These are phyloP conservation scores for Papilio machaon DNA, from an alignment of 1,140 invertebrate species.

Conservation along the genomic window DNA sequence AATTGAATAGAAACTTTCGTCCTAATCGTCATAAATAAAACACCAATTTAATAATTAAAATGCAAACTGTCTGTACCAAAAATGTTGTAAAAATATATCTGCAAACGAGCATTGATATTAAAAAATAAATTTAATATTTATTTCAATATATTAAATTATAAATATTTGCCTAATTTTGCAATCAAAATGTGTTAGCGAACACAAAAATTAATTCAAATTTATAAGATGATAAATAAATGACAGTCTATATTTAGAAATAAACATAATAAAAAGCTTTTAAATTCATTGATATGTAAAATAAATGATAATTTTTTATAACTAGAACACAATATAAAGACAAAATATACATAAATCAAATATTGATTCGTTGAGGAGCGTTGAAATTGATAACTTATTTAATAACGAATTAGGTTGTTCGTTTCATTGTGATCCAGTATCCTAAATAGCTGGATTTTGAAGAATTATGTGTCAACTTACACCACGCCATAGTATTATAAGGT, in stretches of 20 bases:
- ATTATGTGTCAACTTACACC: no score
- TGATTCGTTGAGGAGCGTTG: no score
- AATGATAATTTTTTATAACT: not conserved
- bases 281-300: not conserved
- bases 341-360: no score
- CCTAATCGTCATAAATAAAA: no score
- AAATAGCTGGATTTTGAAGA: no score
- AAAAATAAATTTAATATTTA: not conserved
- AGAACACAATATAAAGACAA: not conserved
- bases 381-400: no score
- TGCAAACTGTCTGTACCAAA: not conserved
- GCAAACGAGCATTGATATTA: not conserved
- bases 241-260: not conserved
- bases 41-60: not conserved
- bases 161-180: not conserved
- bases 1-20: no score
- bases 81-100: not conserved
- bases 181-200: not conserved
- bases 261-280: not conserved
- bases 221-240: not conserved
- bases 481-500: no score
- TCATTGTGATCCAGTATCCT: no score
- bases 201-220: not conserved
- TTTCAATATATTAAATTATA: not conserved
- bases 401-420: no score